Base-by-base conservation (phyloP, 2,113 vertebrate genomes). In the Noturus placidus region DNA sequence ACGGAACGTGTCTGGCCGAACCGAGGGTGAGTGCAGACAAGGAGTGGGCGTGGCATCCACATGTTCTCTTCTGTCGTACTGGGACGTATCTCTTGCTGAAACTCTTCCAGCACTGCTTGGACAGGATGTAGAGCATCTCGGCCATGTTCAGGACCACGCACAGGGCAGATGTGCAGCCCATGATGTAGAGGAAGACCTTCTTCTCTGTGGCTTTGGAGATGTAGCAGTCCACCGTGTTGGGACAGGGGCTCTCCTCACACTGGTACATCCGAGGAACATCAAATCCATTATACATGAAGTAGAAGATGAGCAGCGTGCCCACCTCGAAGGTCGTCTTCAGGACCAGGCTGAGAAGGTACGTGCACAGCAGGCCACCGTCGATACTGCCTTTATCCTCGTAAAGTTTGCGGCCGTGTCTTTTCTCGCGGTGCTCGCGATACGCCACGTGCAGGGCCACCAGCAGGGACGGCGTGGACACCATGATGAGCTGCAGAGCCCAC, bases 401-500 rank as follows among this genome's bases (percentile, higher is more conserved):
- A 6, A 97, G 92, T 78, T 94, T 95, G 19, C 87, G 90, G 4
- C 92, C 92, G 91, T 93, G 89, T 46, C 88, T 94, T 84, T 92
- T 93, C 92, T 97, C 96, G 2, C 96, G 93, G 74, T 93, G 93
- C 88, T 97, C 94, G 15, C 92, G 89, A 90, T 97, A 98, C 56
- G 95, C 96, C 63, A 96, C 96, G 0, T 98, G 97, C 74, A 98
- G 94, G 22, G 95, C 95, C 86, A 98, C 96, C 74, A 99, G 90
- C 85, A 99, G 95, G 0, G 96, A 98, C 1, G 97, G 97, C 0
- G 94, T 97, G 11, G 97, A 98, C 82, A 97, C 97, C 93, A 96
- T 90, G 89, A 98, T 97, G 72, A 98, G 95, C 88, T 99, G 97
- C 87, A 99, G 92, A 25, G 97, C 96, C 97, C 97, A 97, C 84